A percentile compares a stretch with the other conserved stretches of the same genome.
Evolutionary conservation across 2,113 vertebrate genomes (phyloP).

Genomic region (Alaudala cheleensis): DNA sequence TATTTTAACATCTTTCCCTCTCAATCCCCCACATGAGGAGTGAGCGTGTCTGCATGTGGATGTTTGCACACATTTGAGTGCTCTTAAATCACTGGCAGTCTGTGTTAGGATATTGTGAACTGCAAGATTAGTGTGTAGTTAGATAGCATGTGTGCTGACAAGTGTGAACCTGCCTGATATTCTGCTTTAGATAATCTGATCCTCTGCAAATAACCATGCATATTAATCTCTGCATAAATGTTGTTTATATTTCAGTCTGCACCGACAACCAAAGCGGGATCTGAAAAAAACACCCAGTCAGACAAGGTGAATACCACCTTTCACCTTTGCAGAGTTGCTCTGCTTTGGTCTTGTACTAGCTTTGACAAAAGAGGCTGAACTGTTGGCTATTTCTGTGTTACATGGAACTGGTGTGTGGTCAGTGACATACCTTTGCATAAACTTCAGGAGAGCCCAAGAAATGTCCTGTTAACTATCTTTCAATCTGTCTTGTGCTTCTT

Average conservation of each 20-base stretch:
- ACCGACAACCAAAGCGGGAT: conserved; percentile 11
- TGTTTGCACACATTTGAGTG: not conserved
- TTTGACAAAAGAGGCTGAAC: not conserved
- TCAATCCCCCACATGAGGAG: fast-evolving
- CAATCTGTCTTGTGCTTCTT: not conserved
- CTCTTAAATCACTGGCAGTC: not conserved
- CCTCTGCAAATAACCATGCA: not conserved
- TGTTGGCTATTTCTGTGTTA: not conserved
- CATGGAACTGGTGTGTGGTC: not conserved
- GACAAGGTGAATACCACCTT: conserved; percentile 34
- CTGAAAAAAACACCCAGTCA: conserved; percentile 44
- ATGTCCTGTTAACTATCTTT: not conserved
- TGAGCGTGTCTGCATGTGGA: too few relatives aligned
- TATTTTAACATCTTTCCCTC: not conserved
- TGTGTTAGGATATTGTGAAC: not conserved
- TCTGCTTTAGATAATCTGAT: not conserved
- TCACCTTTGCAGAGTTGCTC: not conserved
- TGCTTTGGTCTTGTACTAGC: not conserved
- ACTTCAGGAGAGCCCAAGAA: not conserved
- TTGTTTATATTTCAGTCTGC: not conserved
- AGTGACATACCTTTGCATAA: too few relatives aligned
- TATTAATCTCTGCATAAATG: not conserved
- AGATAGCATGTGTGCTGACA: not conserved
- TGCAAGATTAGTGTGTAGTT: not conserved
- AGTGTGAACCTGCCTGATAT: not conserved